phyloP scores from a whole-genome alignment of 1,140 invertebrate species.

The Helicoverpa armigera region DNA sequence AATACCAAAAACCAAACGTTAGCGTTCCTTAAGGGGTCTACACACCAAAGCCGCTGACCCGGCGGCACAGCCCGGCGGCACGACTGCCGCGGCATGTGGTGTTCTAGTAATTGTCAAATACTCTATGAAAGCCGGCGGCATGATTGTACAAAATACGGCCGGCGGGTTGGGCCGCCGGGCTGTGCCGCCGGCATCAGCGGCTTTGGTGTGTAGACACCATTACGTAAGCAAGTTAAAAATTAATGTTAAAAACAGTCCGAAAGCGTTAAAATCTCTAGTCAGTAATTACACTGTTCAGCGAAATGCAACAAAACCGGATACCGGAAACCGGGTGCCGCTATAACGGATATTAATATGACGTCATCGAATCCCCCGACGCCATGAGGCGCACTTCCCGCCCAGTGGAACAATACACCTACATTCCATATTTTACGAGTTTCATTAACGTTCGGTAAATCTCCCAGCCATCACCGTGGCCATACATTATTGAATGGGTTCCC shows the following conservation, averaged over 20 bases:
- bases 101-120: too few species aligned
- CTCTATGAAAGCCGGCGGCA: too few species aligned
- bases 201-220: too few species aligned
- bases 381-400: slow-evolving; percentile 67
- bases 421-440: slow-evolving; percentile 64
- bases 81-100: too few species aligned
- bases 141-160: too few species aligned
- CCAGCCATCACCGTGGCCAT: not conserved
- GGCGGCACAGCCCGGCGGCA: too few species aligned
- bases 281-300: slow-evolving; percentile 53
- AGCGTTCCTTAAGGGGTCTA: too few species aligned
- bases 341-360: slow-evolving; percentile 75
- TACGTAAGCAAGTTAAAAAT: slow-evolving; percentile 40
- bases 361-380: slow-evolving; percentile 65
- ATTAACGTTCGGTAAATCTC: slow-evolving; percentile 54
- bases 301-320: slow-evolving; percentile 61
- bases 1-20: slow-evolving; percentile 13
- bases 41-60: too few species aligned
- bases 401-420: slow-evolving; percentile 64
- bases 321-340: slow-evolving; percentile 64
- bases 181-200: too few species aligned
- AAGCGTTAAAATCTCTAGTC: slow-evolving; percentile 29
- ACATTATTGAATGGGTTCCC: slow-evolving; percentile 10
- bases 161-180: too few species aligned
- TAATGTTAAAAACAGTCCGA: slow-evolving; percentile 38